Evolutionary conservation across 2,888 invertebrate species (phyloP).

Genomic region (Perizoma flavofasciatum): DNA sequence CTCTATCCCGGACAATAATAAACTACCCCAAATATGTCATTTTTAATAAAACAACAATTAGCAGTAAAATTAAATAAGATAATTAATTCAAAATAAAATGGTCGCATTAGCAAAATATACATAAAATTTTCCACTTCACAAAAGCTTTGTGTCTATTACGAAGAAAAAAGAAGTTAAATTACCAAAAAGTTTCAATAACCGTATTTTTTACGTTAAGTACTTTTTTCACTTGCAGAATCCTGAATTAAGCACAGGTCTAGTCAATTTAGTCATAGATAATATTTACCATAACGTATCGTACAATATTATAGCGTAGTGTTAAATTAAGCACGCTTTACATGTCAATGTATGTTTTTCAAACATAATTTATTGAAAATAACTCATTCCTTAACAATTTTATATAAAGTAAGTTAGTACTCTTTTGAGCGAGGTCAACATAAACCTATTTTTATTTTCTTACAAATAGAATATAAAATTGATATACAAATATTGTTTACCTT

Average conservation of each 20-base stretch:
- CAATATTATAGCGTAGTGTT: conserved; percentile 25
- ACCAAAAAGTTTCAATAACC: conserved; percentile 37
- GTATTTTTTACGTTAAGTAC: conserved; percentile 44
- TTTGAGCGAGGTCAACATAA: no score
- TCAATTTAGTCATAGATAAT: conserved; percentile 57
- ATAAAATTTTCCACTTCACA: conserved; percentile 5
- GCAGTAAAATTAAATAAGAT: no score
- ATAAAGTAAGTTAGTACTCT: no score
- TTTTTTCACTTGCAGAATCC: conserved; percentile 48
- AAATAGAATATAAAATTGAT: no score
- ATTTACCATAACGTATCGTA: conserved; percentile 43
- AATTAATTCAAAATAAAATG: no score
- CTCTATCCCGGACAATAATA: no score
- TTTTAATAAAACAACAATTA: no score
- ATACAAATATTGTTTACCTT: no score
- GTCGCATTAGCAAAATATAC: no score
- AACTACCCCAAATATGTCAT: no score
- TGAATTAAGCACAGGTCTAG: conserved; percentile 62
- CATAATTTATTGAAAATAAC: conserved; percentile 1
- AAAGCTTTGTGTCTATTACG: conserved; percentile 4
- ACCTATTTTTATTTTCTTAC: no score
- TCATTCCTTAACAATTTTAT: no score
- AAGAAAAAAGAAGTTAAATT: conserved; percentile 23
- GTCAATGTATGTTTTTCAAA: conserved; percentile 24
- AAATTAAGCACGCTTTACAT: conserved; percentile 31